Evolutionary conservation across 2,797 vertebrate genomes (phyloP).

Genomic region (Sebastes wilsoni): DNA sequence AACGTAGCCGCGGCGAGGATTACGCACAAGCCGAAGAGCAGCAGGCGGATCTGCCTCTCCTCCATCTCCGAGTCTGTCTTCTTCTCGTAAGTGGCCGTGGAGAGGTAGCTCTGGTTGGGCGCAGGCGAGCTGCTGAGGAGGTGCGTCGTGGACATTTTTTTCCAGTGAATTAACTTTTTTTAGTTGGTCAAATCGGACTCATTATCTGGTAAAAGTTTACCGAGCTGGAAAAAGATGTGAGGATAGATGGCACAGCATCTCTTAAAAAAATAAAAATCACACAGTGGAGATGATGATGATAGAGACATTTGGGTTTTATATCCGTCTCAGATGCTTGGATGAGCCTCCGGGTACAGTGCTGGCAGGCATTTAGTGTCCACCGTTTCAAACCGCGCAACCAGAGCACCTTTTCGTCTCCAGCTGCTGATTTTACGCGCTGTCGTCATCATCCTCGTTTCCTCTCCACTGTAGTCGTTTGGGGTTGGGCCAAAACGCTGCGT

Average conservation of each 20-base stretch:
- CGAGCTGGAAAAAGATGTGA: not conserved
- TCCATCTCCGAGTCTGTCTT: conserved; percentile 72
- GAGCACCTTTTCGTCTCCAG: conserved; percentile 51
- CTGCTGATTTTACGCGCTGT: conserved; percentile 63
- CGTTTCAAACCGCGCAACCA: conserved; percentile 45
- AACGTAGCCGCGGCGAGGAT: conserved; percentile 83
- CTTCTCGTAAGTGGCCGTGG: conserved; percentile 61
- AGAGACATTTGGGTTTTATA: not conserved
- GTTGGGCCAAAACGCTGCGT: conserved; percentile 47
- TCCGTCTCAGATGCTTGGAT: conserved; percentile 12
- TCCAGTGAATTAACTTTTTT: conserved; percentile 44
- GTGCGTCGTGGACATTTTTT: conserved; percentile 82
- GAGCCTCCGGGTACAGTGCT: conserved; percentile 25
- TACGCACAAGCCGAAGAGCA: conserved; percentile 88
- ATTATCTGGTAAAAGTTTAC: conserved; percentile 49
- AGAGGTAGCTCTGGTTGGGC: conserved; percentile 83
- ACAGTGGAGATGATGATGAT: not conserved
- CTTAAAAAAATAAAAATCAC: not conserved
- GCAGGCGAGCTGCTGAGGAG: conserved; percentile 72
- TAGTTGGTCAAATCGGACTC: conserved; percentile 5
- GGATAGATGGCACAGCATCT: conserved; percentile 6
- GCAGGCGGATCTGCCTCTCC: conserved; percentile 77
- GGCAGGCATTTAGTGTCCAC: conserved; percentile 25
- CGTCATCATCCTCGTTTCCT: conserved; percentile 71
- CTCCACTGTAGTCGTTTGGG: conserved; percentile 40